Base-by-base conservation (phyloP, 2,113 vertebrate genomes). In the Gadus chalcogrammus region DNA sequence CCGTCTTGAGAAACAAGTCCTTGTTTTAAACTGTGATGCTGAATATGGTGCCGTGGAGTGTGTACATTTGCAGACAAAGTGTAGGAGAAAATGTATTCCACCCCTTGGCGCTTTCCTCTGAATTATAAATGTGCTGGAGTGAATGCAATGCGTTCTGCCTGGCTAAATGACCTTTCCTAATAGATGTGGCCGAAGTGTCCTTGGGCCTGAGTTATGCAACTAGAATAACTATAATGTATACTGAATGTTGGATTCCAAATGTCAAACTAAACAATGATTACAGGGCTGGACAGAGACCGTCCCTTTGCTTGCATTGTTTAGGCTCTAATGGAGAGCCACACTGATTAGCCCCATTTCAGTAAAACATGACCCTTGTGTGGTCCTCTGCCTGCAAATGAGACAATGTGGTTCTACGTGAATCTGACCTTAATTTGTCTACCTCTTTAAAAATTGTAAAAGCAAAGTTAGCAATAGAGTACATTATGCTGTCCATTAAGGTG, bases 111-210 rank as follows among this genome's bases (percentile, higher is more conserved):
- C 12, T n/a, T 78, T 72, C 59, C 71, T 48, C 68, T 80, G 71
- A 80, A 85, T 81, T 84, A 82, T 84, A 78, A 72, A 84, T 81
- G 74, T 79, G 67, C 24, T 24, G 5, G 74, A 79, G 72, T 70
- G 78, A 71, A 82, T 74, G 75, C 68, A 58, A 24, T 62, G 22
- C 79, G 69, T 80, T 87, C 73, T 70, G 85, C 82, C 79, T 68
- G 72, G 78, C 69, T 81, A 80, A 83, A 83, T 89, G 87, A 88
- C 90, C 91, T 92, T 91, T 91, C 84, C 75, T 83, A 72, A 88
- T 91, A 86, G 90, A 85, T 87, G 84, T 79, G 77, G 82, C 71
- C 72, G 63, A 24, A 24, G 15, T 72, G 81, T 88, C 91, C 89
- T 82, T 77, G 72, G 84, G 89, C 84, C 73, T 67, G 75, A 73